A percentile compares a stretch with the other conserved stretches of the same genome.
Evolutionary conservation across 30 jellyfish, hydroid and myxozoan species (phyloP).

Genomic region (Cassiopea andromeda): DNA sequence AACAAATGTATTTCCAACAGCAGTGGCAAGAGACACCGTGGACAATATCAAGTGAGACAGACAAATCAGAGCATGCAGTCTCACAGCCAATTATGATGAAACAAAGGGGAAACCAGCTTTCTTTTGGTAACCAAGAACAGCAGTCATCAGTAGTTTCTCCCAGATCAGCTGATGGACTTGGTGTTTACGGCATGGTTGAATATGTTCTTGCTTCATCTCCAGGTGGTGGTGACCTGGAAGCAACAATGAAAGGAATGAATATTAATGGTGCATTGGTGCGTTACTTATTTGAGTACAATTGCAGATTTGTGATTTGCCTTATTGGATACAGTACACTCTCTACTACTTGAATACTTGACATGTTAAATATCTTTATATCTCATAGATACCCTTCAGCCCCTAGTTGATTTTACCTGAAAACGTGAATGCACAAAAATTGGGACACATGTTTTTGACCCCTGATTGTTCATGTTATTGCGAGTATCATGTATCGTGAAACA

Average conservation of each 20-base stretch:
- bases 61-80: constrained; percentile 97
- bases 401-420: no score
- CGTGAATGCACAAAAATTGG: no score
- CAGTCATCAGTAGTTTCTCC: constrained; percentile 91
- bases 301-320: no score
- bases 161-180: constrained; percentile 97
- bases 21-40: constrained; percentile 98
- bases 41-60: constrained; percentile 78
- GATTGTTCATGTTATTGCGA: no score
- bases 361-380: no score
- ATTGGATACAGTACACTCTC: no score
- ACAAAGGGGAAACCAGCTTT: constrained; percentile 77
- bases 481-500: no score
- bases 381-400: no score
- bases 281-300: not conserved
- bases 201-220: constrained; percentile 99
- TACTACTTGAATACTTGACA: no score
- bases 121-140: constrained; percentile 66
- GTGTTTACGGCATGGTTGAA: constrained; percentile 97
- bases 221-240: constrained; percentile 96
- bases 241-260: constrained; percentile 87
- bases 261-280: constrained; percentile 78
- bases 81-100: constrained; percentile 95
- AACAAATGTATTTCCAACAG: constrained; percentile 82
- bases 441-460: no score